Evolutionary conservation across 2,797 vertebrate genomes (phyloP).

Genomic region (Girardinus metallicus): DNA sequence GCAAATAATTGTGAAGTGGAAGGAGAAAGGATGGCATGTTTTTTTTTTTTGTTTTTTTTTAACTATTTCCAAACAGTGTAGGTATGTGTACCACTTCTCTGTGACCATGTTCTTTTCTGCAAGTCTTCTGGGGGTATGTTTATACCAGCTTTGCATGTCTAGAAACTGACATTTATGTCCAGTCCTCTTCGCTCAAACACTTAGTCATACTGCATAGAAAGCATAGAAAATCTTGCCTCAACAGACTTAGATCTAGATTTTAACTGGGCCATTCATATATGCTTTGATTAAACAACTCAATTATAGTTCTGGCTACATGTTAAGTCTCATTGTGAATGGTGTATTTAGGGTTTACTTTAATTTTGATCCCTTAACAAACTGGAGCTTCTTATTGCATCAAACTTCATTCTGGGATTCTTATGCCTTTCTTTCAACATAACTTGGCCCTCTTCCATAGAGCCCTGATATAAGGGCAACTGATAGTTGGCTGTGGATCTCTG

Average conservation of each 20-base stretch:
- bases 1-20: not conserved
- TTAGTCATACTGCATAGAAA: not conserved
- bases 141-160: not conserved
- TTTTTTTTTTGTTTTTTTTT: not conserved
- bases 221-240: not conserved
- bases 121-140: not conserved
- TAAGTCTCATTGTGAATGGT: not conserved
- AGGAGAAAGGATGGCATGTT: not conserved
- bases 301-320: not conserved
- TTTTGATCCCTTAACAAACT: not conserved
- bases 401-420: not conserved
- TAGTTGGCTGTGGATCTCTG: not conserved
- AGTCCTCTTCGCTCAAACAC: not conserved
- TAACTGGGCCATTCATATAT: not conserved
- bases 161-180: not conserved
- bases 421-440: not conserved
- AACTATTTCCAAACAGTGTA: no score
- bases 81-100: no score
- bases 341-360: not conserved
- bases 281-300: not conserved
- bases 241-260: not conserved
- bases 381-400: not conserved
- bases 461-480: not conserved
- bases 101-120: not conserved
- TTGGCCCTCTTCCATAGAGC: not conserved